Conservation (phyloP, 2,113 vertebrate genomes). For the Papio anubis region DNA sequence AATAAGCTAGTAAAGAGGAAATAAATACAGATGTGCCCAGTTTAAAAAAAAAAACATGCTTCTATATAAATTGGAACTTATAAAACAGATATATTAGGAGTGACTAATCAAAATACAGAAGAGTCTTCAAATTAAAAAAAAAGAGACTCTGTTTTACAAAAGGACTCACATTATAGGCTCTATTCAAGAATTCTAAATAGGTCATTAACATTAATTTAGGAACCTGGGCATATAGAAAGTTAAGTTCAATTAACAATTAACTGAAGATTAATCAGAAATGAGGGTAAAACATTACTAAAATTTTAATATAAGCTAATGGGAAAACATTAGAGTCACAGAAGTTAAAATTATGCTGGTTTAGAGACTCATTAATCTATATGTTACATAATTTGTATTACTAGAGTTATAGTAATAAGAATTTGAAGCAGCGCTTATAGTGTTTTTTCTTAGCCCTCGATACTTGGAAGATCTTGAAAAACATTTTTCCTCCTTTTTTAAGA, state of each 20-base stretch:
- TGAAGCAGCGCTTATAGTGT: not conserved
- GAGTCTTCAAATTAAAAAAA: not conserved
- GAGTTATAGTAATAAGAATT: not conserved
- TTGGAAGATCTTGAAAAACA: not conserved
- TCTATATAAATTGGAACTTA: not conserved
- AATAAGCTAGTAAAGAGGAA: slow-evolving; percentile 52
- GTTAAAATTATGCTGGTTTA: not conserved
- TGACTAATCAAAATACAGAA: slow-evolving; percentile 26
- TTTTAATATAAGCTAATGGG: not conserved
- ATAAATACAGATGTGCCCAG: not conserved
- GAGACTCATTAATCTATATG: not conserved
- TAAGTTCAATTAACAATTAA: slow-evolving; percentile 30
- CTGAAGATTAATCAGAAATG: slow-evolving; percentile 41
- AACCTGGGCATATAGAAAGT: not conserved
- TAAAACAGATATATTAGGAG: not conserved
- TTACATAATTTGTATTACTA: not conserved
- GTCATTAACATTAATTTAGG: slow-evolving; percentile 61
- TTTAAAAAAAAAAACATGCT: not conserved
- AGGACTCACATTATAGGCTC: not conserved
- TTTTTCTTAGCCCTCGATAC: not conserved
- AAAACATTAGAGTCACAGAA: not conserved
- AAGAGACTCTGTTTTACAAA: slow-evolving; percentile 10
- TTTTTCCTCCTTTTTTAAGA: not conserved
- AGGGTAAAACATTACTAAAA: slow-evolving; percentile 11
- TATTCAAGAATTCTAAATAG: slow-evolving; percentile 50